Conservation (phyloP, 2,113 vertebrate species). For the Cynocephalus volans region DNA sequence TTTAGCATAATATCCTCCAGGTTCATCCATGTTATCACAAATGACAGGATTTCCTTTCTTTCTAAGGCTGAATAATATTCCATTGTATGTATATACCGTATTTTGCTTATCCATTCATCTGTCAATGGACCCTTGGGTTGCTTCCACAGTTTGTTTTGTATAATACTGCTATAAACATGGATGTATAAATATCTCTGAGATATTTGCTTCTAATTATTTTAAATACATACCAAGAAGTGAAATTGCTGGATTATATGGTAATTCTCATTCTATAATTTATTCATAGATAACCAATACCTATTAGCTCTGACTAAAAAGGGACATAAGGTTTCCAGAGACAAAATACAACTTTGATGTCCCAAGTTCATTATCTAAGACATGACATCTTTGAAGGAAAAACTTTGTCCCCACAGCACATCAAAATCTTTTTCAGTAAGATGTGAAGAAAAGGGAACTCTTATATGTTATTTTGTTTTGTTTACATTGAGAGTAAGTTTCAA, state of each 20-base stretch:
- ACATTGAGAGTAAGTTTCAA: too few species aligned
- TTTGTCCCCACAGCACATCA: background rate
- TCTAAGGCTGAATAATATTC: too few species aligned
- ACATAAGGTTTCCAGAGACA: conserved; percentile 39
- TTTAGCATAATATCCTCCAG: too few species aligned
- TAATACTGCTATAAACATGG: background rate
- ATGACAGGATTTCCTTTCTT: too few species aligned
- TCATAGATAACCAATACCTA: background rate
- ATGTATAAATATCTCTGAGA: background rate
- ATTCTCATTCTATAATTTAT: background rate
- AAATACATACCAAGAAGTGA: background rate
- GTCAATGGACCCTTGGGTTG: too few species aligned
- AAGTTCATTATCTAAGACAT: background rate
- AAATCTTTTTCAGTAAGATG: background rate
- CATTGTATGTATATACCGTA: too few species aligned
- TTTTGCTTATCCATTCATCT: background rate
- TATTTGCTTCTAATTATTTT: background rate
- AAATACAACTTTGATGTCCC: background rate
- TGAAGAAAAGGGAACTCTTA: too few species aligned
- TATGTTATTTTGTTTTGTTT: too few species aligned
- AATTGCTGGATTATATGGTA: background rate
- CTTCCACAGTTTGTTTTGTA: too few species aligned
- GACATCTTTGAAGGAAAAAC: background rate
- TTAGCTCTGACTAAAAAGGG: background rate
- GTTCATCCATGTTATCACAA: too few species aligned